Base-by-base conservation (phyloP, 2,797 vertebrate genomes). In the Bovichtus variegatus region DNA sequence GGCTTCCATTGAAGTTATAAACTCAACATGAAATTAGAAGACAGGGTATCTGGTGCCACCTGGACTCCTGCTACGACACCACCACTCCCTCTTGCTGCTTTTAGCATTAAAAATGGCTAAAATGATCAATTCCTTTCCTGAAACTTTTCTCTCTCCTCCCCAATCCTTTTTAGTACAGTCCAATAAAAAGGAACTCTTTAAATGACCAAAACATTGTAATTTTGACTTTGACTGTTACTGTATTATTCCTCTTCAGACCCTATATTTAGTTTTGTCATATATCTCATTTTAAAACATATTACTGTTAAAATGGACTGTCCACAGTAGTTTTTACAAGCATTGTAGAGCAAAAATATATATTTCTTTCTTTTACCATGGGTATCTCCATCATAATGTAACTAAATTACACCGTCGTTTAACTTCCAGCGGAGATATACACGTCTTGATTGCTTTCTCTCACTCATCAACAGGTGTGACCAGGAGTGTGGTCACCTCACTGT, bases 381-480 rank as follows among this genome's bases (percentile, higher is more conserved):
- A 18, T 65, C 21, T 50, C 46, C n/a, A 50, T 66, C 47, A 53
- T 41, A 66, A 29, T 47, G 27, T 23, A 19, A 13, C 19, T 23
- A 11, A 15, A 9, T 16, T 41, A 41, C 36, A 51, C 34, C 40
- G 15, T 25, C 60, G 57, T 41, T 59, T 9, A 23, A 41, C 21
- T 34, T 64, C 3, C 7, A 16, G 11, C 9, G 4, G 18, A 43
- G 6, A 13, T 27, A 19, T 15, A 36, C 12, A 41, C 25, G 16
- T 44, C 4, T 58, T 61, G 23, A 51, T 2, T 1, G 4, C 21
- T 16, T 25, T 25, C n/a, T 75, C 23, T 72, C n/a, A 31, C 40
- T 67, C 2, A 1, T 61, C 21, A 18, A 60, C 50, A 91, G 89
- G 60, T 90, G 87, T 69, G 74, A 87, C 0, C 21, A 12, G 15